Conservation (phyloP, 2,113 vertebrate genomes). For the Brevimyrus niger region DNA sequence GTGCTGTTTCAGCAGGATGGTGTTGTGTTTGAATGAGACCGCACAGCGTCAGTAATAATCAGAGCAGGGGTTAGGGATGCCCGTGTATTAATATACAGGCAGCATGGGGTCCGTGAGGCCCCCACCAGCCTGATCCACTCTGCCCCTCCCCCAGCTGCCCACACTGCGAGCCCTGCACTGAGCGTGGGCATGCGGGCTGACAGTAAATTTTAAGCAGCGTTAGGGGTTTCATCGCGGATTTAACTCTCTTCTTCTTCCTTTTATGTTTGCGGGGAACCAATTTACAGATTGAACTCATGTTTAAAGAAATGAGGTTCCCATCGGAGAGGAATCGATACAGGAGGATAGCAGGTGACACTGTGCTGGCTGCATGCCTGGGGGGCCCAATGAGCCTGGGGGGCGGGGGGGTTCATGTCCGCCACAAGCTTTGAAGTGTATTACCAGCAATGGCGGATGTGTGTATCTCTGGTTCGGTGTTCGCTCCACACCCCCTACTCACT, state of each 20-base stretch:
- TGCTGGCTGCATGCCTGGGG: background rate
- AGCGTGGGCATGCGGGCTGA: background rate
- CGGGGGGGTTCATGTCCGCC: background rate
- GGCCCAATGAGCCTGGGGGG: background rate
- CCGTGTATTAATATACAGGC: background rate
- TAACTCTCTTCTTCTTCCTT: slow-evolving; percentile 3
- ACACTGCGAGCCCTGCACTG: background rate
- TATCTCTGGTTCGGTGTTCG: background rate
- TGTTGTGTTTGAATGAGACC: background rate
- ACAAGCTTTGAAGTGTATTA: background rate
- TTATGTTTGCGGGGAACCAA: slow-evolving; percentile 11
- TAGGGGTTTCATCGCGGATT: background rate
- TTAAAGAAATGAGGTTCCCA: slow-evolving; percentile 18
- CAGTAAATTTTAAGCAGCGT: slow-evolving; percentile 11
- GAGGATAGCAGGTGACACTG: background rate
- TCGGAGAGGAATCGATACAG: slow-evolving; percentile 6
- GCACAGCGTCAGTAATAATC: background rate
- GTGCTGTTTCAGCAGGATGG: background rate
- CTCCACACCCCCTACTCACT: background rate
- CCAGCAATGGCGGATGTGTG: background rate
- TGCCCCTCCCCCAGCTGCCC: background rate
- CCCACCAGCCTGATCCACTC: background rate
- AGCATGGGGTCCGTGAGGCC: background rate
- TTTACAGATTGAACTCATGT: slow-evolving; percentile 17
- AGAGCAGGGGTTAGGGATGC: background rate